Conservation (phyloP, 2,113 vertebrate genomes). For the Haplotaxodon microlepis region DNA sequence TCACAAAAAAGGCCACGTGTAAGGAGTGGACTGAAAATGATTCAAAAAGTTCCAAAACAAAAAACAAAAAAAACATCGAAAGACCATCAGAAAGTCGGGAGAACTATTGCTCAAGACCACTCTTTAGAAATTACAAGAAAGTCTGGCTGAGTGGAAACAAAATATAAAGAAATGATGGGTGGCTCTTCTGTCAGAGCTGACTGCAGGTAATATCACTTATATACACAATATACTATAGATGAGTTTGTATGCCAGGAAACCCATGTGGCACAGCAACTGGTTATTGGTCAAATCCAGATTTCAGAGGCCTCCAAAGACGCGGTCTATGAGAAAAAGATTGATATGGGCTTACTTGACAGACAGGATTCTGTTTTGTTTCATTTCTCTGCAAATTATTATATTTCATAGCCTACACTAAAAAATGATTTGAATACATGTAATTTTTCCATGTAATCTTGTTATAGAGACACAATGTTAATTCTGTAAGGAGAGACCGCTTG, state of each 20-base stretch:
- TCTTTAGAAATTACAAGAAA: not conserved
- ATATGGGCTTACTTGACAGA: not conserved
- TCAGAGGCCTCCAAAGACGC: not conserved
- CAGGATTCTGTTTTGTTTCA: not conserved
- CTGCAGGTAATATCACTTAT: not conserved
- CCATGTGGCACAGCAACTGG: not conserved
- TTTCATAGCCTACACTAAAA: not conserved
- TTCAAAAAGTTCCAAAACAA: not conserved
- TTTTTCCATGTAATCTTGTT: not conserved
- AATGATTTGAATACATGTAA: not conserved
- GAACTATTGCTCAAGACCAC: not conserved
- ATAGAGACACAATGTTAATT: not conserved
- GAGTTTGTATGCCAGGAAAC: not conserved
- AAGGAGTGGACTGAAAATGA: not conserved
- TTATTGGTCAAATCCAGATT: not conserved
- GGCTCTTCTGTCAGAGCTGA: not conserved
- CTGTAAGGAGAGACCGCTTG: not conserved
- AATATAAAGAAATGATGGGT: not conserved
- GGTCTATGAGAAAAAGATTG: not conserved
- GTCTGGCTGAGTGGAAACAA: not conserved
- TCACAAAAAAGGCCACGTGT: not conserved
- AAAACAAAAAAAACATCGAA: accelerated
- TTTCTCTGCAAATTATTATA: not conserved
- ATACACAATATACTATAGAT: not conserved
- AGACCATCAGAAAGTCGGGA: not conserved